Evolutionary conservation across 2,888 invertebrate species (phyloP).

Genomic region (Macrosiphum euphorbiae): DNA sequence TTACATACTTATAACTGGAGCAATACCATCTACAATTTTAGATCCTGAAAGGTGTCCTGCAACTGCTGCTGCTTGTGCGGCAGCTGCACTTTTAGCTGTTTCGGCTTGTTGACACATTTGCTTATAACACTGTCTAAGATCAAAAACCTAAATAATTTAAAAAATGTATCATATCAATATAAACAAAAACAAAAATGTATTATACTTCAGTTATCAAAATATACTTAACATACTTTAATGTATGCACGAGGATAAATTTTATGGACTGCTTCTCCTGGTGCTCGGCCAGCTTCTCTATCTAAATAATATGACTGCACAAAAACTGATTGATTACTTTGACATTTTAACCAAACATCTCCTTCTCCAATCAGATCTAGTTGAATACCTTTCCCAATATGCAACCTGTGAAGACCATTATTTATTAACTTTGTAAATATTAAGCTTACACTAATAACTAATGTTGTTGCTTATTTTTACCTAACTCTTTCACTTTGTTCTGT

Average conservation of each 20-base stretch:
- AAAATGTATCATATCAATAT: background rate
- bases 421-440: background rate
- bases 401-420: conserved; percentile 71
- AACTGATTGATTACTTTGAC: conserved; percentile 96
- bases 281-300: conserved; percentile 95
- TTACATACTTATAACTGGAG: conserved; percentile 72
- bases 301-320: conserved; percentile 99
- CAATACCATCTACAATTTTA: conserved; percentile 78
- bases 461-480: conserved; percentile 74
- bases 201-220: background rate
- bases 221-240: conserved; percentile 80
- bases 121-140: conserved; percentile 95
- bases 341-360: conserved; percentile 97
- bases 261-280: conserved; percentile 98
- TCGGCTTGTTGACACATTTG: conserved; percentile 98
- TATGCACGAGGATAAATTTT: conserved; percentile 98
- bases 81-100: conserved; percentile 88
- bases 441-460: background rate
- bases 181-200: background rate
- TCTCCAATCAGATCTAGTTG: conserved; percentile 91
- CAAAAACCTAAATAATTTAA: conserved; percentile 83
- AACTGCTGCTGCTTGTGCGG: conserved; percentile 75
- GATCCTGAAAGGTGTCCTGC: conserved; percentile 91
- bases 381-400: conserved; percentile 98
- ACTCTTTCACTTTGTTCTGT: conserved; percentile 95